phyloP scores from a whole-genome alignment of 1,140 invertebrate species.

The Marisa cornuarietis region DNA sequence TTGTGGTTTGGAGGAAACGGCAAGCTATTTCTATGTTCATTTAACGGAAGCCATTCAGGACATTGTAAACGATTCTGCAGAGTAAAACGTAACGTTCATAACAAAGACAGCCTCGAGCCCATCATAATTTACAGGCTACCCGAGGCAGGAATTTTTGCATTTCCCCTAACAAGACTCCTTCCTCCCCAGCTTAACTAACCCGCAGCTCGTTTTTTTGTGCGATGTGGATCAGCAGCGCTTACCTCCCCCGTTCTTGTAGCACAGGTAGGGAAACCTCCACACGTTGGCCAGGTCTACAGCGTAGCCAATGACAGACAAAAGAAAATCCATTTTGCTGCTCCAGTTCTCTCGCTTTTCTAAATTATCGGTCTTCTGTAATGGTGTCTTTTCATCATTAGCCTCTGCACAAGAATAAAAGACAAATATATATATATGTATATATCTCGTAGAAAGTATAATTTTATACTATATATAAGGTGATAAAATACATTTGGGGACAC shows the following conservation, averaged over 20 bases:
- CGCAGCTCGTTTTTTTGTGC: no score
- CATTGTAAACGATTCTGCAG: no score
- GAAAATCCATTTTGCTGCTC: conserved; percentile 19
- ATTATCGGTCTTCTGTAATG: neutral
- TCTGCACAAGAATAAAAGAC: neutral
- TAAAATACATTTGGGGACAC: neutral
- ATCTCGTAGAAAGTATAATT: no score
- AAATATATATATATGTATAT: neutral
- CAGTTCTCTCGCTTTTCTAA: conserved; percentile 9
- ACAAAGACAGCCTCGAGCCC: no score
- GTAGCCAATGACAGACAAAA: conserved; percentile 29
- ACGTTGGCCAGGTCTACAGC: conserved; percentile 31
- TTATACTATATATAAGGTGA: neutral
- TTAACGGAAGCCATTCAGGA: no score
- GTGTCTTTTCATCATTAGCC: neutral
- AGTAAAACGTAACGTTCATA: no score
- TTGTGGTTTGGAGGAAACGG: no score
- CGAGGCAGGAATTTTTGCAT: no score
- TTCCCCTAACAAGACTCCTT: no score
- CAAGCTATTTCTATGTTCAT: no score
- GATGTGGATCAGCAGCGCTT: neutral
- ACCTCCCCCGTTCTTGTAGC: conserved; percentile 34
- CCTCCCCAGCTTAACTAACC: no score
- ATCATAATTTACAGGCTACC: no score
- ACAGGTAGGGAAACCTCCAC: conserved; percentile 31